phyloP scores from a whole-genome alignment of 2,113 vertebrate species.

The Terrapene triunguis region DNA sequence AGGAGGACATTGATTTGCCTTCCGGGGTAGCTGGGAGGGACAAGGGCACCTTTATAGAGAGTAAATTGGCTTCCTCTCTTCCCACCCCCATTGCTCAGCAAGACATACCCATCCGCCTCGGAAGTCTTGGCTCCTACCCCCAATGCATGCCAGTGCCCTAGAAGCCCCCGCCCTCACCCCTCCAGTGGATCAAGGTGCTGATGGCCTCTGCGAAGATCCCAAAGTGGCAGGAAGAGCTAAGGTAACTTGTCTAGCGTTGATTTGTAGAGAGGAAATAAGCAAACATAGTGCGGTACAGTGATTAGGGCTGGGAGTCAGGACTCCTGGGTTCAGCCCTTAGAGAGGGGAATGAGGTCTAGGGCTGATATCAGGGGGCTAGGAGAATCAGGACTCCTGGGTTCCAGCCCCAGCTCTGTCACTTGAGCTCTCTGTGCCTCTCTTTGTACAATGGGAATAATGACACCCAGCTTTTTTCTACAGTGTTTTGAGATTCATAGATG shows the following conservation, averaged over 20 bases:
- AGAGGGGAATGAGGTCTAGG: background rate
- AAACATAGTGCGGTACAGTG: background rate
- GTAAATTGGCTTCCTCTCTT: background rate
- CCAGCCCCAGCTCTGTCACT: background rate
- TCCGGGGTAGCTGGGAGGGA: no score
- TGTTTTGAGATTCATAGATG: no score
- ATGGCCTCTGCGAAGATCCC: background rate
- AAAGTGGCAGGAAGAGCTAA: background rate
- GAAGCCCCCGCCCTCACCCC: background rate
- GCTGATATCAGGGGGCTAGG: background rate
- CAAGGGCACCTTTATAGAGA: background rate
- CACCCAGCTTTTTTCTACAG: no score
- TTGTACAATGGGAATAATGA: background rate
- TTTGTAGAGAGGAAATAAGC: background rate
- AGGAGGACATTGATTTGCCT: background rate
- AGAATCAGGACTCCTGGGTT: background rate
- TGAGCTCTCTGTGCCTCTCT: background rate
- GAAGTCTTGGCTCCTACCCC: background rate
- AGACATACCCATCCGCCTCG: background rate
- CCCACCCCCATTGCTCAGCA: background rate
- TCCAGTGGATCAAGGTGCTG: background rate
- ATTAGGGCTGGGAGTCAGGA: background rate
- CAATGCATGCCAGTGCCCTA: background rate
- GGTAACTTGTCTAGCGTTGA: background rate
- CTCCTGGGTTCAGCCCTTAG: background rate